These are phyloP conservation scores for Nycticryphes semicollaris DNA, from an alignment of 2,113 vertebrate genomes.

Conservation along the genomic window DNA sequence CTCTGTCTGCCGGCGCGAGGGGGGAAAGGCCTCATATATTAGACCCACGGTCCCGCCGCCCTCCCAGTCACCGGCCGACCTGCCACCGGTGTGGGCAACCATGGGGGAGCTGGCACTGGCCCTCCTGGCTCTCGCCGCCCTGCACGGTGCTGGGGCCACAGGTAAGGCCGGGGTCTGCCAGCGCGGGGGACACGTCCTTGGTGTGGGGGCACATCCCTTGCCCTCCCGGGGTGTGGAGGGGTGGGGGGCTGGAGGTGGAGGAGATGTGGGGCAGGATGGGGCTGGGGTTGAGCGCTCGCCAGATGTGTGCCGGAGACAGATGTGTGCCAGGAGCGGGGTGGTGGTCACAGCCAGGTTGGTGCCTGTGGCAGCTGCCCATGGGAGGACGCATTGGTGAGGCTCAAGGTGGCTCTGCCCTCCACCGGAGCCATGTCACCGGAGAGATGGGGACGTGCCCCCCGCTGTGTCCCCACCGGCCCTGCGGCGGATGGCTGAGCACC, in stretches of 20 bases:
- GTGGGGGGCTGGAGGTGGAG: background rate
- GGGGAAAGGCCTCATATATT: slow-evolving; percentile 35
- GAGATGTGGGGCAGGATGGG: background rate
- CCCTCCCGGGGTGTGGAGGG: background rate
- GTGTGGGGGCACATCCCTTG: background rate
- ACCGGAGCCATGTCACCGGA: fast-evolving
- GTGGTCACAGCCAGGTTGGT: fast-evolving
- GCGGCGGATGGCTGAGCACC: fast-evolving
- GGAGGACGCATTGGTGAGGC: fast-evolving
- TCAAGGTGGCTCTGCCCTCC: background rate
- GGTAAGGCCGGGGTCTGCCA: background rate
- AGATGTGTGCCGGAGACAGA: background rate
- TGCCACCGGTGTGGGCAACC: background rate
- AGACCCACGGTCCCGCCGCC: background rate
- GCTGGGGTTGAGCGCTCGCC: background rate
- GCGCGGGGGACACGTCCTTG: fast-evolving
- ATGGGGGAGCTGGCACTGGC: background rate
- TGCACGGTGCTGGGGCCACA: background rate
- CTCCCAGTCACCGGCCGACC: background rate
- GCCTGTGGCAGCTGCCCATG: background rate
- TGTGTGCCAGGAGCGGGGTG: background rate
- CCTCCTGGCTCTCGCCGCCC: background rate
- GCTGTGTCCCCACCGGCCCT: fast-evolving
- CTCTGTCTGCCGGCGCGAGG: background rate
- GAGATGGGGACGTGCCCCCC: fast-evolving